Evolutionary conservation across 2,888 invertebrate genomes (phyloP).

Genomic region (Euphydryas editha): DNA sequence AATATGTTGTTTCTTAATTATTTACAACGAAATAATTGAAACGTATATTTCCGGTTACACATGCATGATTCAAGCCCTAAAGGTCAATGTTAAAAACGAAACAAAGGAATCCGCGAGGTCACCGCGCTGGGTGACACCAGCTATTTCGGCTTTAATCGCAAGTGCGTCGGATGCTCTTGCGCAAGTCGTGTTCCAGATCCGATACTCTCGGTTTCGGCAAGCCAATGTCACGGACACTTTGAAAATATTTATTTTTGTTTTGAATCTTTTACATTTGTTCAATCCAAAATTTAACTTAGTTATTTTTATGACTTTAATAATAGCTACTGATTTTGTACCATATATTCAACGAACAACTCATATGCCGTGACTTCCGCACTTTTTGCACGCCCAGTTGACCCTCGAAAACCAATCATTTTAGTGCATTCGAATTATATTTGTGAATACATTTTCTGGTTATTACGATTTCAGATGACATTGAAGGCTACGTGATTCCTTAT

Average conservation of each 20-base stretch:
- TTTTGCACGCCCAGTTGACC: slow-evolving; percentile 50
- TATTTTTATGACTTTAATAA: background rate
- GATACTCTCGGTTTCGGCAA: slow-evolving; percentile 69
- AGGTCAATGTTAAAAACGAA: slow-evolving; percentile 41
- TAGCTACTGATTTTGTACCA: slow-evolving; percentile 39
- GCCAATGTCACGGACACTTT: slow-evolving; percentile 71
- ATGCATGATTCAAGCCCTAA: slow-evolving; percentile 19
- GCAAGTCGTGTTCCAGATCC: slow-evolving; percentile 63
- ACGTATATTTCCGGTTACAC: slow-evolving; percentile 18
- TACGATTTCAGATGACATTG: slow-evolving; percentile 14
- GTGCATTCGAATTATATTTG: slow-evolving; percentile 37
- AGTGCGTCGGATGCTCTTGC: slow-evolving; percentile 41
- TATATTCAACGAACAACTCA: slow-evolving; percentile 33
- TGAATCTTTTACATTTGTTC: slow-evolving; percentile 24
- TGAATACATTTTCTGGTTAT: slow-evolving; percentile 25
- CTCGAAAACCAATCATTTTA: slow-evolving; percentile 46
- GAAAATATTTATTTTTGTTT: slow-evolving; percentile 48
- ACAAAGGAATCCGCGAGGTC: slow-evolving; percentile 40
- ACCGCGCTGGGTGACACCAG: slow-evolving; percentile 39
- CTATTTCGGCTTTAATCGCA: slow-evolving; percentile 18
- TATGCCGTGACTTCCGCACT: slow-evolving; percentile 58
- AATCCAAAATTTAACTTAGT: slow-evolving; percentile 7
- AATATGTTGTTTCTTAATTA: background rate
- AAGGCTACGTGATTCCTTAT: slow-evolving; percentile 7
- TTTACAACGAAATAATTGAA: background rate